phyloP scores from a whole-genome alignment of 2,113 vertebrate genomes.

The Carassius carassius region DNA sequence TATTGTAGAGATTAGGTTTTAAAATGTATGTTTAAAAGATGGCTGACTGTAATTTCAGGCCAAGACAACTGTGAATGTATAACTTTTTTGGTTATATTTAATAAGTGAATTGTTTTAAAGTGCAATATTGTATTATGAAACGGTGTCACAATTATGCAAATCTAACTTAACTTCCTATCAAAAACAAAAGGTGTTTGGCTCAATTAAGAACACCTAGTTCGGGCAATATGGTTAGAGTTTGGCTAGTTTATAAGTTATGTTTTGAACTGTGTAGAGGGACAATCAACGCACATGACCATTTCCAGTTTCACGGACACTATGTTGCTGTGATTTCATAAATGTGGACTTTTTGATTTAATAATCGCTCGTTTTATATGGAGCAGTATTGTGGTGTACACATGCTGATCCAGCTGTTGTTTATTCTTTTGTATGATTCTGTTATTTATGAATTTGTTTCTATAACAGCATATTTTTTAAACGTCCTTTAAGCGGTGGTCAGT shows the following conservation, averaged over 20 bases:
- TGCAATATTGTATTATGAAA: slow-evolving; percentile 72
- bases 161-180: slow-evolving; percentile 29
- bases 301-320: background rate
- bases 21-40: background rate
- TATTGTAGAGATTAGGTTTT: background rate
- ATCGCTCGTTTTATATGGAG: background rate
- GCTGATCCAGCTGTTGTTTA: background rate
- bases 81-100: background rate
- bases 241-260: background rate
- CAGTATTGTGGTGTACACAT: slow-evolving; percentile 4
- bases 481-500: slow-evolving; percentile 59
- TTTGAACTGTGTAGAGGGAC: background rate
- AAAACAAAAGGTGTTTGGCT: background rate
- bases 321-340: background rate
- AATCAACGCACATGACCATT: background rate
- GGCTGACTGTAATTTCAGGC: slow-evolving; percentile 19
- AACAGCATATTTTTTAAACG: slow-evolving; percentile 66
- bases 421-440: background rate
- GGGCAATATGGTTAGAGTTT: background rate
- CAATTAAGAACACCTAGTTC: background rate
- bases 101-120: slow-evolving; percentile 53
- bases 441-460: slow-evolving; percentile 60
- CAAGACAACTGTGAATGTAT: slow-evolving; percentile 72
- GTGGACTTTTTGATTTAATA: background rate
- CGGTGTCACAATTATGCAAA: slow-evolving; percentile 16